Base-by-base conservation (phyloP, 2,113 vertebrate species). In the Pseudois nayaur region DNA sequence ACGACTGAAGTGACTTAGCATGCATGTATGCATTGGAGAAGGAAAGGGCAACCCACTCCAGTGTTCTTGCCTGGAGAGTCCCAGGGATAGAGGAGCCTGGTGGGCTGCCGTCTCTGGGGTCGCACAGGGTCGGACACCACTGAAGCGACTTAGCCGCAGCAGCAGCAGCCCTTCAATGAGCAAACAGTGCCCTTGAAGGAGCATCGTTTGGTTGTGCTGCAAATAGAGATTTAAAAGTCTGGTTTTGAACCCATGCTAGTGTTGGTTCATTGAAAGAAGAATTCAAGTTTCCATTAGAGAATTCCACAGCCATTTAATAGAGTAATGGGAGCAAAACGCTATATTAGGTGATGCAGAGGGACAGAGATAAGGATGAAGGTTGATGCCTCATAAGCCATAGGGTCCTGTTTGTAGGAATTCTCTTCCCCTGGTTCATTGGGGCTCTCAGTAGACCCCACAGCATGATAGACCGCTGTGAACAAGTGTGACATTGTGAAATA, bases 111-210 rank as follows among this genome's bases (percentile, higher is more conserved):
- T 64, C 60, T 64, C 60, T 64, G 62, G 62, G 7, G 8, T 64
- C 1, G 0, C 31, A 64, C 62, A 64, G 62, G 62, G 31, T n/a
- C 0, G 0, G 31, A n/a, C 15, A 17, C 15, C 3, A 64, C 15
- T 0, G 15, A 64, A 17, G 31, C 3, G 8, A n/a, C 31, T 64
- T n/a, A 64, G 60, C 60, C 33, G 60, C 64, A 21, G 64, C 64
- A 67, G 64, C 33, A 71, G n/a, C n/a, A 21, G 64, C n/a, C 64
- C n/a, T 71, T 71, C 64, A 36, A 1, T 21, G 64, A 45, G 25
- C 25, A 25, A 6, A 33, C 29, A 29, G 12, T 40, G 36, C 31
- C 40, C 16, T 60, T 82, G 7, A 45, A n/a, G 25, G 21, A 43
- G 10, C 1, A 52, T 5, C 15, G 2, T 79, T 59, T 19, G 29